Conservation (phyloP, 2,888 invertebrate genomes). For the Netelia fuscicornis region DNA sequence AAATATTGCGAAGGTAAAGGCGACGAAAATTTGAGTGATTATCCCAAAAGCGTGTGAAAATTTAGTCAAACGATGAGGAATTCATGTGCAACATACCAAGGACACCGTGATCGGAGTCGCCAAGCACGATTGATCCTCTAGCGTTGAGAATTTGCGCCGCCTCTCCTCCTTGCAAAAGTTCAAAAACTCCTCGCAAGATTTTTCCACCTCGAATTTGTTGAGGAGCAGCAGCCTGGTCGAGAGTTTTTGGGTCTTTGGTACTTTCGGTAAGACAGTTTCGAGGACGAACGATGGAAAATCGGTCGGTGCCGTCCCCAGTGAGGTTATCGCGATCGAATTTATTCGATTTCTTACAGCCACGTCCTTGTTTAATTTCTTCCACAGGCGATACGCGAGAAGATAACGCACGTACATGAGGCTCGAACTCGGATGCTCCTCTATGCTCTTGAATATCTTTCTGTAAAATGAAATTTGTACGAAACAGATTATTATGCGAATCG, state of each 20-base stretch:
- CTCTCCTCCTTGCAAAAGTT: constrained; percentile 74
- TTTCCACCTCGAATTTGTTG: constrained; percentile 79
- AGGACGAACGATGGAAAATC: constrained; percentile 75
- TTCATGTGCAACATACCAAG: constrained; percentile 51
- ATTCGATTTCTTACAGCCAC: constrained; percentile 77
- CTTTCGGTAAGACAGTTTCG: constrained; percentile 80
- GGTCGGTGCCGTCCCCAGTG: constrained; percentile 76
- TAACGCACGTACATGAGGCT: constrained; percentile 80
- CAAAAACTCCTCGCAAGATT: constrained; percentile 78
- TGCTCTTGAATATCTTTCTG: constrained; percentile 81
- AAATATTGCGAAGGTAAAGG: no score
- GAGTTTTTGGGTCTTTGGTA: constrained; percentile 77
- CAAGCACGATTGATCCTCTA: constrained; percentile 45
- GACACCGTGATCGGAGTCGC: constrained; percentile 14
- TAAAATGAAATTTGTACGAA: constrained; percentile 50
- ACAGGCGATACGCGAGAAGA: constrained; percentile 81
- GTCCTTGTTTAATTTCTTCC: constrained; percentile 81
- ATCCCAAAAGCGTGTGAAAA: no score
- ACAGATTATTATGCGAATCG: neutral
- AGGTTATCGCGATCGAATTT: constrained; percentile 75
- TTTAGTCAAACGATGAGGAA: neutral
- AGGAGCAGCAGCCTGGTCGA: constrained; percentile 76
- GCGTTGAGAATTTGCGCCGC: constrained; percentile 41
- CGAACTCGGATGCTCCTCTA: constrained; percentile 77
- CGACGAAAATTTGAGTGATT: no score